Percentiles rank a stretch among this genome's conserved stretches.
phyloP scores from a whole-genome alignment of 30 jellyfish, hydroid and myxozoan genomes.

The Cassiopea xamachana region DNA sequence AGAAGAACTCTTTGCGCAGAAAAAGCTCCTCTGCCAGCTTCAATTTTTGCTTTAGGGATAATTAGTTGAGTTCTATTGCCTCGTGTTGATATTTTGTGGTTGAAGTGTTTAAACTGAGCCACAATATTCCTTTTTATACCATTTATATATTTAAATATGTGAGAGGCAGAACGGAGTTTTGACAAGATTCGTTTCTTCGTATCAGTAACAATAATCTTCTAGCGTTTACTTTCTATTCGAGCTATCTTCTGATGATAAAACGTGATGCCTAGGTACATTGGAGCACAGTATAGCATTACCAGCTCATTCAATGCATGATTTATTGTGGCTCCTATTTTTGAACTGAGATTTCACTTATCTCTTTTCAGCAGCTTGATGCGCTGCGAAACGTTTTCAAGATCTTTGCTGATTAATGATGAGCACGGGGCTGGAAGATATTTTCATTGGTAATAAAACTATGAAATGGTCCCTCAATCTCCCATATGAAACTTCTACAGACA shows the following conservation, averaged over 20 bases:
- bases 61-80: slow-evolving; percentile 5
- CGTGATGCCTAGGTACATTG: slow-evolving; percentile 2
- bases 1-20: slow-evolving; percentile 12
- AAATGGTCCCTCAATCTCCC: too few relatives aligned
- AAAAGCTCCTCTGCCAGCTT: slow-evolving; percentile 29
- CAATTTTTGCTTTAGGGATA: slow-evolving; percentile 1
- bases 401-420: background rate
- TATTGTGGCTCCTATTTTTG: slow-evolving; percentile 1
- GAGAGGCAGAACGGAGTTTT: background rate
- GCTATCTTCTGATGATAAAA: slow-evolving; percentile 21
- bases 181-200: slow-evolving; percentile 8
- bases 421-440: too few relatives aligned
- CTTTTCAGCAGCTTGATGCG: background rate
- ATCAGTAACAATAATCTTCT: slow-evolving; percentile 8
- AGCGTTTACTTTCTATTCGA: slow-evolving; percentile 3
- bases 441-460: too few relatives aligned
- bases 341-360: background rate
- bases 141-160: background rate
- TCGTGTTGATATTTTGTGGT: slow-evolving; percentile 16
- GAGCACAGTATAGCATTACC: slow-evolving; percentile 22
- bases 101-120: background rate
- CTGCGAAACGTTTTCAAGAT: background rate
- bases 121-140: background rate
- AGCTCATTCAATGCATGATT: background rate
- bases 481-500: too few relatives aligned